Evolutionary conservation across 1,140 invertebrate genomes (phyloP), one percentile per base, ranked within the genome.

Genomic region (Drosophila micromelanica): DNA sequence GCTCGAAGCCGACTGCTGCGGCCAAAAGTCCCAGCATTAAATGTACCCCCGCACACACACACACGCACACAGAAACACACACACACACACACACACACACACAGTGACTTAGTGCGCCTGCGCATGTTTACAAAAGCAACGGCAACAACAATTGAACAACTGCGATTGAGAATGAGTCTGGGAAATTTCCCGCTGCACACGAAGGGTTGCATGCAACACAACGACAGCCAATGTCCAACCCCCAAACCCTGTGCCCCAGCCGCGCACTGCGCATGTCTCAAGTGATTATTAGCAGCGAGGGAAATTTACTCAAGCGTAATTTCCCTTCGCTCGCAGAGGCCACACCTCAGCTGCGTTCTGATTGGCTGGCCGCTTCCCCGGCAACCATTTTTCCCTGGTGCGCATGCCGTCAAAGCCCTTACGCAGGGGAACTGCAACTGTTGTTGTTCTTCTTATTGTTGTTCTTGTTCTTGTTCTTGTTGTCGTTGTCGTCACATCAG

Each of bases 111-210:
- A 67, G 8, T 73, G 84, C 84, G 84, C 84, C 65, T 67, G 84
- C 84, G 84, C 84, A 86, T 89, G 84, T 89, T 89, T 89, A 89
- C 84, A 89, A 89, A 78, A 89, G 84, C 84, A 90, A 90, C 73
- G 68, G 84, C 69, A 63, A 43, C 38, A 54, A 45, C 56, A 57
- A 57, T 7, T 72, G 59, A 57, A 70, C 55, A 71, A 81, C 55
- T 46, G 46, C 7, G 60, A 64, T 37, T 73, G 76, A 73, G 78
- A 73, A 73, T 76, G 80, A 69, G 67, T 49, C 13, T 42, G 68
- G 61, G 35, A 64, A 74, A 74, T 87, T 68, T 76, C 59, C 65
- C 56, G 48, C 15, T 84, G 80, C 81, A 73, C 5, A 12, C 38
- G 48, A 73, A 82, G 81, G 81, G 81, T 87, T 86, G 84, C 75